phyloP scores from a whole-genome alignment of 1,140 invertebrate species.

The Cryptotermes secundus region DNA sequence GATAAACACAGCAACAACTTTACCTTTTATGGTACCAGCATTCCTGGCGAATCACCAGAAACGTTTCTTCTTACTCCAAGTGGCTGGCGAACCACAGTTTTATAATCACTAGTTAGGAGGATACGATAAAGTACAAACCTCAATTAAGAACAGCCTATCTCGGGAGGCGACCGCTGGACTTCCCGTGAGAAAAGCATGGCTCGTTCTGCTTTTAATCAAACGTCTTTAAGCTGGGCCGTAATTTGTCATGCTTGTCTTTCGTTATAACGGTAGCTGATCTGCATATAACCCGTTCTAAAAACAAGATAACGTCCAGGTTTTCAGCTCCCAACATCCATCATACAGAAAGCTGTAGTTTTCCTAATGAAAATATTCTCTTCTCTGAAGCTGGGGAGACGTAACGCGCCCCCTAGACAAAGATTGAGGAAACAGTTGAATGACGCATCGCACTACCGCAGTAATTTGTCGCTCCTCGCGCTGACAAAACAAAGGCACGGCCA shows the following conservation, averaged over 20 bases:
- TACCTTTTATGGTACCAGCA: no score
- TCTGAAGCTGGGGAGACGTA: background rate
- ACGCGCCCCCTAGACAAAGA: background rate
- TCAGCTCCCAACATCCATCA: background rate
- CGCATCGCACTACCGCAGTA: conserved; percentile 12
- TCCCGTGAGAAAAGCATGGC: no score
- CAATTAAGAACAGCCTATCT: no score
- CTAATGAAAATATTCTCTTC: background rate
- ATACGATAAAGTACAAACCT: no score
- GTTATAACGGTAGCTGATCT: background rate
- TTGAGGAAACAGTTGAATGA: conserved; percentile 13
- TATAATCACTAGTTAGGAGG: no score
- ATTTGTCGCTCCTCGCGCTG: background rate
- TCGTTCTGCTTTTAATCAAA: no score
- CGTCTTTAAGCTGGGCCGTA: no score
- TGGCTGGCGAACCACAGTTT: no score
- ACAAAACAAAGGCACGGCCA: background rate
- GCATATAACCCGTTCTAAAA: background rate
- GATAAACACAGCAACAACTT: no score
- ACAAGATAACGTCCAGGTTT: background rate
- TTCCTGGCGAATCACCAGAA: no score
- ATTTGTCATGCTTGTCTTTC: background rate
- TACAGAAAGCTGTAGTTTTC: conserved; percentile 3
- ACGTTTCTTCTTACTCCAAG: no score
- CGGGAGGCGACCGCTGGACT: no score